phyloP scores from a whole-genome alignment of 2,113 vertebrate species.

The Tyrannus savana region DNA sequence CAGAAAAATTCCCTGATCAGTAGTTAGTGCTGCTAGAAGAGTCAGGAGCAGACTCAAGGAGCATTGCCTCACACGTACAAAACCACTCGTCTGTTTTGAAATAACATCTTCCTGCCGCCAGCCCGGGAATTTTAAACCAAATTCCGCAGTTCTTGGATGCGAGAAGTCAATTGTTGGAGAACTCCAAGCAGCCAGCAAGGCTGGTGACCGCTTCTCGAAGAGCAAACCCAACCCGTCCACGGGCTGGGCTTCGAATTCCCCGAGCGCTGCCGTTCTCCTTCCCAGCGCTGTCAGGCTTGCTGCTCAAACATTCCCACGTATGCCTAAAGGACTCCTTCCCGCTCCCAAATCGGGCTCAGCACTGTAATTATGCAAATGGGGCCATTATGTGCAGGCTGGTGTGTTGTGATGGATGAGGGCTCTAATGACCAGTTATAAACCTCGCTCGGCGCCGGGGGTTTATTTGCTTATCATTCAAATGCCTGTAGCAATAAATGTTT shows the following conservation, averaged over 20 bases:
- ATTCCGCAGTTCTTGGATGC: rapidly evolving
- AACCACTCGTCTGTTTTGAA: rapidly evolving
- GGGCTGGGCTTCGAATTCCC: background rate
- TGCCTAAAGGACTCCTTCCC: background rate
- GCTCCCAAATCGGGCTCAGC: slow-evolving; percentile 20
- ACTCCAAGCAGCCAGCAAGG: rapidly evolving
- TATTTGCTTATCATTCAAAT: slow-evolving; percentile 26
- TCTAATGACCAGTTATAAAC: background rate
- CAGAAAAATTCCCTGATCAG: background rate
- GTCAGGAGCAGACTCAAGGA: rapidly evolving
- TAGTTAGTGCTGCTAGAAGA: rapidly evolving
- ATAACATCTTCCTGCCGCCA: background rate
- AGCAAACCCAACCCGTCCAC: rapidly evolving
- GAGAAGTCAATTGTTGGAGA: rapidly evolving
- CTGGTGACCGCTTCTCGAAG: rapidly evolving
- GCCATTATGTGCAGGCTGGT: background rate
- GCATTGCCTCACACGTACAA: rapidly evolving
- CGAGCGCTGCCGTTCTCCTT: rapidly evolving
- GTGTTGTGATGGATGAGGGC: background rate
- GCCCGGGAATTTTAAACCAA: rapidly evolving
- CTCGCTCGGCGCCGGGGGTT: background rate
- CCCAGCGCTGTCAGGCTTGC: background rate
- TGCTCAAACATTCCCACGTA: background rate
- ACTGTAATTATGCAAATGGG: background rate
- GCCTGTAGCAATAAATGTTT: slow-evolving; percentile 30